A percentile compares a stretch with the other conserved stretches of the same genome.
These are phyloP conservation scores for Folsomia manolachei DNA, from an alignment of 2,888 invertebrate genomes.

Conservation along the genomic window DNA sequence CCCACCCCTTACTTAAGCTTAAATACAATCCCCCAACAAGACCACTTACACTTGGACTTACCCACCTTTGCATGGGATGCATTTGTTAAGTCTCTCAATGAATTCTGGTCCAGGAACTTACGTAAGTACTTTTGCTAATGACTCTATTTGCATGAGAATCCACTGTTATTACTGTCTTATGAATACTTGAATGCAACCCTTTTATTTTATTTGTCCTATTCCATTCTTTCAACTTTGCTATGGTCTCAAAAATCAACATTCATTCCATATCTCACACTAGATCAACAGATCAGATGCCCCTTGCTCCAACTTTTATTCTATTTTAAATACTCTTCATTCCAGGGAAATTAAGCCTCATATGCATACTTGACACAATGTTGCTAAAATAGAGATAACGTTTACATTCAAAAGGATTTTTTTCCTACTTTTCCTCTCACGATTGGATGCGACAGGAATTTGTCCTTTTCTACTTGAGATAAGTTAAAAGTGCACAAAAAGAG, in stretches of 20 bases:
- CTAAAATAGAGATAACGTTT: background rate
- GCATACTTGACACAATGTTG: background rate
- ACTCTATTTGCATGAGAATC: constrained; percentile 15
- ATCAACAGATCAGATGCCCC: background rate
- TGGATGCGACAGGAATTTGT: background rate
- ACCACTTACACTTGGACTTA: no score
- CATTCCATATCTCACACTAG: background rate
- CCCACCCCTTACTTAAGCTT: background rate
- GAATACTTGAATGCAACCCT: constrained; percentile 7
- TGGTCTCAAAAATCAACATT: constrained; percentile 1
- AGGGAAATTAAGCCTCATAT: background rate
- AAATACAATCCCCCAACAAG: no score
- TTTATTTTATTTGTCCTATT: background rate
- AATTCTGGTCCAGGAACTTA: background rate
- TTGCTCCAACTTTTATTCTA: background rate
- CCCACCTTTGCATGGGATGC: no score
- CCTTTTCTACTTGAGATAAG: background rate
- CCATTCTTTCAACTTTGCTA: background rate
- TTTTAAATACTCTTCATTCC: no score
- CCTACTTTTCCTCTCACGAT: constrained; percentile 1
- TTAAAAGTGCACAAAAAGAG: background rate
- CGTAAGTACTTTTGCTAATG: constrained; percentile 17
- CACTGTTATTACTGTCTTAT: constrained; percentile 3
- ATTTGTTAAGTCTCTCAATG: constrained; percentile 1
- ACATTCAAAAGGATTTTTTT: background rate